Evolutionary conservation across 1,140 invertebrate genomes (phyloP).

Genomic region (Eurytemora carolleeae): DNA sequence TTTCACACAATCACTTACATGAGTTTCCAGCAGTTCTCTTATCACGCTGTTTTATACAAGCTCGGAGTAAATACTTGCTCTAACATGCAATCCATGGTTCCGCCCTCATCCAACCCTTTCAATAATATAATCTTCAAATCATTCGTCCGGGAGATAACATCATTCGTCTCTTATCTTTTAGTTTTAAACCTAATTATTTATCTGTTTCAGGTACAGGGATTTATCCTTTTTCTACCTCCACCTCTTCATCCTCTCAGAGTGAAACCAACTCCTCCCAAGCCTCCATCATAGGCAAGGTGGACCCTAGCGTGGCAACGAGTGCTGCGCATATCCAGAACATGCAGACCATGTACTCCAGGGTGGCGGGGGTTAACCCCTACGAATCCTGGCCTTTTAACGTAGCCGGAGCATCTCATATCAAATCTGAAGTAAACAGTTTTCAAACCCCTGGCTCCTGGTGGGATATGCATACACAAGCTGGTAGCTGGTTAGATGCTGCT

Average conservation of each 20-base stretch:
- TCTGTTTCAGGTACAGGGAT: neutral
- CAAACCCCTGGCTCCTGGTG: conserved; percentile 50
- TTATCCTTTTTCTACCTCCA: neutral
- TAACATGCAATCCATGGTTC: no score
- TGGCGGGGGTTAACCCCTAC: conserved; percentile 45
- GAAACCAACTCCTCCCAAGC: neutral
- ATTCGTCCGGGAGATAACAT: no score
- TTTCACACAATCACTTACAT: no score
- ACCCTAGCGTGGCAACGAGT: conserved; percentile 17
- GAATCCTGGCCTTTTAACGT: conserved; percentile 90
- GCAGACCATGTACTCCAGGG: conserved; percentile 53
- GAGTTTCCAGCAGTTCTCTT: no score
- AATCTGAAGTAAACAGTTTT: conserved; percentile 36
- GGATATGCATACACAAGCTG: conserved; percentile 61
- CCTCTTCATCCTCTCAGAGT: neutral
- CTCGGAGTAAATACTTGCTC: no score
- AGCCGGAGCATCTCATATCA: conserved; percentile 36
- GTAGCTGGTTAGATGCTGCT: conserved; percentile 51
- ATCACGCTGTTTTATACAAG: no score
- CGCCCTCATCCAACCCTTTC: no score
- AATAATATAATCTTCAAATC: no score
- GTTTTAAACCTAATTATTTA: no score
- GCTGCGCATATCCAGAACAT: conserved; percentile 20
- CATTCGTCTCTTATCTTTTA: no score
- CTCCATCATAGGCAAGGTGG: neutral